Conservation (phyloP, 2,113 vertebrate genomes). For the Holacanthus passer region DNA sequence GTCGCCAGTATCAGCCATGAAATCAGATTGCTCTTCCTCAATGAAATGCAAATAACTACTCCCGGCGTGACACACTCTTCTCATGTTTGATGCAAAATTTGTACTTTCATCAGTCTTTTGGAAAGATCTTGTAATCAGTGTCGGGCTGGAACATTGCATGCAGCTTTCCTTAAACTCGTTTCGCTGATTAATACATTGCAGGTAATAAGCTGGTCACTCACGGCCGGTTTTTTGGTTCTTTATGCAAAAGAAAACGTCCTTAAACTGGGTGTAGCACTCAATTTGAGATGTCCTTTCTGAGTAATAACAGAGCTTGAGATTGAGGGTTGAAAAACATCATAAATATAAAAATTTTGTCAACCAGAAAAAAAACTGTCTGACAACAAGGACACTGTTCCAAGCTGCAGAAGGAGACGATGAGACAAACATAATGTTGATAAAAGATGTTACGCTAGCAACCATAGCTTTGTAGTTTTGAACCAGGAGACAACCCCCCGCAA, state of each 20-base stretch:
- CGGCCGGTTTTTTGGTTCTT: not conserved
- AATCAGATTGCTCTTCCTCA: constrained; percentile 38
- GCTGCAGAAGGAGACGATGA: not conserved
- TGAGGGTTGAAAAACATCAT: not conserved
- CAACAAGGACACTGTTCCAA: too few relatives aligned
- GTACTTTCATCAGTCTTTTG: constrained; percentile 20
- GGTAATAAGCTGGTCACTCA: not conserved
- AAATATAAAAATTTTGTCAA: not conserved
- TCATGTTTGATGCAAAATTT: not conserved
- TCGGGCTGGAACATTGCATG: not conserved
- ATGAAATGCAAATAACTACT: constrained; percentile 31
- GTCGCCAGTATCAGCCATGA: constrained; percentile 6
- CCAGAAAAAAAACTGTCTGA: not conserved
- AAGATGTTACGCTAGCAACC: not conserved
- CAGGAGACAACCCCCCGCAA: too few relatives aligned
- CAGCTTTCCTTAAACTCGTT: not conserved
- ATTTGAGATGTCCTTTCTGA: not conserved
- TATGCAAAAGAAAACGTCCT: not conserved
- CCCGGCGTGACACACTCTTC: not conserved
- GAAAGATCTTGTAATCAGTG: constrained; percentile 17
- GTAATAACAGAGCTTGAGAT: not conserved
- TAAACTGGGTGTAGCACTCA: not conserved
- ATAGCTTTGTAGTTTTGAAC: not conserved
- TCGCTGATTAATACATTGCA: constrained; percentile 22
- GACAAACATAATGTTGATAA: not conserved